Conservation (phyloP, 2,797 vertebrate species). For the Amphiprion clarkii region DNA sequence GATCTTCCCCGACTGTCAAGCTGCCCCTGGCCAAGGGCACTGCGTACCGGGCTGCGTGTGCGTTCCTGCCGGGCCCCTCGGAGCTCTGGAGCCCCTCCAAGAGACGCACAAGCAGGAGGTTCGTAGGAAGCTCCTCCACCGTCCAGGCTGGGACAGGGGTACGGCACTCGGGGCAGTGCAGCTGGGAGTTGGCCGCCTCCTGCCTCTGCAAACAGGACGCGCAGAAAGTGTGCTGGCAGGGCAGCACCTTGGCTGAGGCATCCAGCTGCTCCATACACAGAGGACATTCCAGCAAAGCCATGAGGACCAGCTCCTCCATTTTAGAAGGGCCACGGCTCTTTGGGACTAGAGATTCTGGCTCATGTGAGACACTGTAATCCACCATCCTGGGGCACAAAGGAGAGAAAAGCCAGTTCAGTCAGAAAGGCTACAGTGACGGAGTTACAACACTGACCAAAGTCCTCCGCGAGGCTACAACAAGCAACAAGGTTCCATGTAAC, state of each 20-base stretch:
- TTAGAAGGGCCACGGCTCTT: constrained; percentile 54
- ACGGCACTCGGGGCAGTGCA: constrained; percentile 92
- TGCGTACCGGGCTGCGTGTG: constrained; percentile 71
- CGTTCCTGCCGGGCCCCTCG: constrained; percentile 46
- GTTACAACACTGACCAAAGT: constrained; percentile 11
- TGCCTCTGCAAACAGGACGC: constrained; percentile 90
- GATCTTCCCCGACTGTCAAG: constrained; percentile 69
- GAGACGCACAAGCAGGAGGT: constrained; percentile 89
- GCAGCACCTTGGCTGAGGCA: constrained; percentile 91
- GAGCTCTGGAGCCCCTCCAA: constrained; percentile 85
- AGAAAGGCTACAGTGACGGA: not conserved
- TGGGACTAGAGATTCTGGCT: constrained; percentile 50
- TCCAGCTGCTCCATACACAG: constrained; percentile 92
- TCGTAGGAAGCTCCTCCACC: constrained; percentile 91
- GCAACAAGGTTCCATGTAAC: not conserved
- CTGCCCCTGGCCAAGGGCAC: constrained; percentile 74
- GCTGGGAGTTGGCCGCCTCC: constrained; percentile 84
- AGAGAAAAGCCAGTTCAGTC: not conserved
- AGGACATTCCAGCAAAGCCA: constrained; percentile 92
- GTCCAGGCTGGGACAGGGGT: constrained; percentile 83
- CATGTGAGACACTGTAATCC: constrained; percentile 60
- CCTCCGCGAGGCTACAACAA: not conserved
- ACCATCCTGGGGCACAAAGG: constrained; percentile 60
- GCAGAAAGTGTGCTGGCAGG: constrained; percentile 97
- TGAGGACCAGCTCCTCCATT: constrained; percentile 89